Conservation (phyloP, 2,888 invertebrate genomes). For the Apamea crenata region DNA sequence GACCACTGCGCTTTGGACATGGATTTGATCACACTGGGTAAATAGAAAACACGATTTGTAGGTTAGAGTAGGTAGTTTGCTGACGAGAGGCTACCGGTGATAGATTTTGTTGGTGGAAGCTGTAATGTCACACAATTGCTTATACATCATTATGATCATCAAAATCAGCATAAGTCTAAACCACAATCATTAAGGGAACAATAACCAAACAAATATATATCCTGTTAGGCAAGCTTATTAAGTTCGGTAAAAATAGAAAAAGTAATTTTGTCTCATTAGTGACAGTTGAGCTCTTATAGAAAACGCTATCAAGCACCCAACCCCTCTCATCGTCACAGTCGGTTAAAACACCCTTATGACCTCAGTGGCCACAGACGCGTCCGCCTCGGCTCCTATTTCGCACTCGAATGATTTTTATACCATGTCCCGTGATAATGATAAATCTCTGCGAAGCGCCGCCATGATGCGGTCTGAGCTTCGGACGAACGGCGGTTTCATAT, state of each 20-base stretch:
- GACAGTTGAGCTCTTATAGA: neutral
- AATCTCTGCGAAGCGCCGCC: slow-evolving; percentile 60
- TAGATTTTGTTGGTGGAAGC: neutral
- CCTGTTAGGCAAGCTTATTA: no score
- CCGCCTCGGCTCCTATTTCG: slow-evolving; percentile 67
- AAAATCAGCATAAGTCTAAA: neutral
- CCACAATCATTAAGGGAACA: neutral
- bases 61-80: neutral
- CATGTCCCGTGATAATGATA: slow-evolving; percentile 68
- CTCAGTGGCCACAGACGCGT: slow-evolving; percentile 49
- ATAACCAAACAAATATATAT: no score
- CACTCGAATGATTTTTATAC: slow-evolving; percentile 72
- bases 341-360: slow-evolving; percentile 35
- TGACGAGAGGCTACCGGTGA: no score
- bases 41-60: slow-evolving; percentile 27
- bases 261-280: no score
- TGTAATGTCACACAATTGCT: neutral
- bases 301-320: neutral
- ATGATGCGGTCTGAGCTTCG: slow-evolving; percentile 23
- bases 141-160: neutral
- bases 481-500: slow-evolving; percentile 46
- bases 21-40: slow-evolving; percentile 34
- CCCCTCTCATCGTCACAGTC: slow-evolving; percentile 8
- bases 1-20: slow-evolving; percentile 18
- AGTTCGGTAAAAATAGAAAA: no score